Percentiles rank a stretch among this genome's conserved stretches.
Evolutionary conservation across 2,113 vertebrate genomes (phyloP).

Genomic region (Eulemur rufifrons): DNA sequence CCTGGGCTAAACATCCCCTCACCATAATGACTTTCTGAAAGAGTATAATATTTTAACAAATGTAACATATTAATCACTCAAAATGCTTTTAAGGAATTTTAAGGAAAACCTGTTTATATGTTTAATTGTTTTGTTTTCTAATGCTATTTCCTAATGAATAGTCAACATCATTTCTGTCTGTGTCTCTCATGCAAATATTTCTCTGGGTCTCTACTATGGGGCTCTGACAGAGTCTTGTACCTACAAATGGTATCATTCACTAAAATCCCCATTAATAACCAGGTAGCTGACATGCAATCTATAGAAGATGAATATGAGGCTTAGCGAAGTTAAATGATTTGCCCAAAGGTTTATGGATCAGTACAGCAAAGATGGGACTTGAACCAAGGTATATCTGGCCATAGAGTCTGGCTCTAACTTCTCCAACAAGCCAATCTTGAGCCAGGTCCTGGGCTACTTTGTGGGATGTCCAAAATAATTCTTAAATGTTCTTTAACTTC

Average conservation of each 20-base stretch:
- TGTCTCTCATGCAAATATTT: not conserved
- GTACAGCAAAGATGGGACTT: not conserved
- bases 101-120: not conserved
- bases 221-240: not conserved
- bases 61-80: not conserved
- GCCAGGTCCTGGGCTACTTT: not conserved
- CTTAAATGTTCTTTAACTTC: not conserved
- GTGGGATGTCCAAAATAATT: not conserved
- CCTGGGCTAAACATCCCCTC: not conserved
- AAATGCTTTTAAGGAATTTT: not conserved
- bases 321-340: not conserved
- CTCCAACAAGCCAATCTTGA: not conserved
- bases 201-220: not conserved
- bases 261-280: not conserved
- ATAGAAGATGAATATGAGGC: not conserved
- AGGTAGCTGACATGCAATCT: not conserved
- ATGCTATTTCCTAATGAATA: not conserved
- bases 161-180: not conserved
- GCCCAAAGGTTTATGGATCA: not conserved
- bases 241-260: not conserved
- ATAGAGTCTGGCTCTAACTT: not conserved
- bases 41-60: not conserved
- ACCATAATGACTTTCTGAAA: not conserved
- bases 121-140: not conserved
- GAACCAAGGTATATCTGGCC: not conserved